Evolutionary conservation across 2,113 vertebrate species (phyloP), one percentile per base, ranked within the genome.

Genomic region (Anoura caudifer): DNA sequence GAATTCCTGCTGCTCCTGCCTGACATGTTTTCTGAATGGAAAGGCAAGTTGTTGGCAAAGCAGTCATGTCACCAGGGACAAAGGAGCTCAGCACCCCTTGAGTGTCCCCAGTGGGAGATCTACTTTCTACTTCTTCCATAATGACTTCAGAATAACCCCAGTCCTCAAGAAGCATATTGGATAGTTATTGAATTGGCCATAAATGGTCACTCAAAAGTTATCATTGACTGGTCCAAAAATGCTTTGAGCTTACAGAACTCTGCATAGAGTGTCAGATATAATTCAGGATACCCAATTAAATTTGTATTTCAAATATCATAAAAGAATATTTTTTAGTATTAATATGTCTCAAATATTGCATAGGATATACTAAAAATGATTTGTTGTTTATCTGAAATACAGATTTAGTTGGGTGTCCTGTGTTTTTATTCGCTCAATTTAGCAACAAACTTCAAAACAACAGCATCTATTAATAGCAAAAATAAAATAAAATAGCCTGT

Each of bases 1-100:
- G 96, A 98, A 94, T 80, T 94, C 43, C 97, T 12, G 28, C 85
- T 84, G 84, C 85, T 33, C 2, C 94, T 43, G 31, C 54, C 28
- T 75, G 69, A 81, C 41, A 6, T 96, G 36, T 70, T 73, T 87
- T 92, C 63, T 79, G 41, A 85, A 67, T 0, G 19, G 84, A 83
- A 81, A 89, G 67, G 47, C 14, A 26, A 79, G n/a, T 24, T 3
- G 4, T 91, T 82, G 77, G n/a, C 0, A 0, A 84, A 81, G 50
- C 1, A 10, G 24, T 52, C 1, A 4, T 11, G 59, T 95, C 52
- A 7, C 56, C 7, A n/a, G 90, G 50, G 20, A 84, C 19, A 45
- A n/a, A 47, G 54, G 17, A 75, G 61, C 73, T 85, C n/a, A n/a
- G 63, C 8, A 59, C 61, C 26, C 10, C 26, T n/a, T 0, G 2